Evolutionary conservation across 2,888 invertebrate species (phyloP).

Genomic region (Platynereis dumerilii): DNA sequence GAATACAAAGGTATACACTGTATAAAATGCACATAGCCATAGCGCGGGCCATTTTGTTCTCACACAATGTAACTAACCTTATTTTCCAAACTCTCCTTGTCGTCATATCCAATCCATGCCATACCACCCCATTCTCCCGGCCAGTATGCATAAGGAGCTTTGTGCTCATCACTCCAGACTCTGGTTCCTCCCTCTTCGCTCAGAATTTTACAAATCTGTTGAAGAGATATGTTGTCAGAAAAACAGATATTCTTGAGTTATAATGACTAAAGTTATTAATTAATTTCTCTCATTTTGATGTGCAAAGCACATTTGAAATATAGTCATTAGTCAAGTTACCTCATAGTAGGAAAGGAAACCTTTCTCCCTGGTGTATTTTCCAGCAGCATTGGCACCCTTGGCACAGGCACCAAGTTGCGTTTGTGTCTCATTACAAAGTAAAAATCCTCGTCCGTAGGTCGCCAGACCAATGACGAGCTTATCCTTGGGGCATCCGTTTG

Average conservation of each 20-base stretch:
- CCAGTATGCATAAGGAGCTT: neutral
- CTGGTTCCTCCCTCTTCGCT: slow-evolving; percentile 28
- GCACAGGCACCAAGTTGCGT: slow-evolving; percentile 43
- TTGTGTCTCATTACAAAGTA: neutral
- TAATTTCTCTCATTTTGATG: too few species aligned
- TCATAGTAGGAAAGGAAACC: slow-evolving; percentile 53
- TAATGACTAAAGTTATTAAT: neutral
- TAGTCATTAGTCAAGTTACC: too few species aligned
- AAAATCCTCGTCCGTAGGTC: slow-evolving; percentile 13
- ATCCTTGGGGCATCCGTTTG: slow-evolving; percentile 12
- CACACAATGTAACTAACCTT: slow-evolving; percentile 66
- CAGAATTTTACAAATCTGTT: slow-evolving; percentile 47
- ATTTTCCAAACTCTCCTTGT: neutral
- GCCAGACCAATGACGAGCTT: slow-evolving; percentile 20
- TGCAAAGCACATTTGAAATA: too few species aligned
- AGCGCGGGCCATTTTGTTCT: too few species aligned
- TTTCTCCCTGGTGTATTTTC: slow-evolving; percentile 43
- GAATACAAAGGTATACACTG: too few species aligned
- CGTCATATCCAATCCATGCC: slow-evolving; percentile 21
- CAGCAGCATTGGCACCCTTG: slow-evolving; percentile 39
- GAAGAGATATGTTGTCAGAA: neutral
- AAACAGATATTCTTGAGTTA: neutral
- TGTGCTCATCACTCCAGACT: slow-evolving; percentile 12
- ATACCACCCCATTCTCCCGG: too few species aligned
- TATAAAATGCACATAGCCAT: too few species aligned